A percentile compares a stretch with the other conserved stretches of the same genome.
Conservation (phyloP, 1,140 invertebrate genomes). For the Euura lappo region DNA sequence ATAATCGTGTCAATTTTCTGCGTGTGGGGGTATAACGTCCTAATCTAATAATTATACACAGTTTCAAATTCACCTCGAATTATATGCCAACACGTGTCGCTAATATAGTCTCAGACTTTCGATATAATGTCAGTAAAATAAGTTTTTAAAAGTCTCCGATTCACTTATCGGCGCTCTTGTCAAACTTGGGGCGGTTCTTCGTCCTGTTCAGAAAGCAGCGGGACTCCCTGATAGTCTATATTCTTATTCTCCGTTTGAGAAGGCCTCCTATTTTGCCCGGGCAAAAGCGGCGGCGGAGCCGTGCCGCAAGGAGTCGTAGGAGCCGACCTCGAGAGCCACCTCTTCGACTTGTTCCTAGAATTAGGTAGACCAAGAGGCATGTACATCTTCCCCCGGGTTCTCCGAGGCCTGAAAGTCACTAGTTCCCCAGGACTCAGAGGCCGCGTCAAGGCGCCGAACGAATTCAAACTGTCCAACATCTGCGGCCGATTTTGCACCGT, state of each 20-base stretch:
- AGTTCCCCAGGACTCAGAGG: slow-evolving; percentile 18
- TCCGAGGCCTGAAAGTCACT: slow-evolving; percentile 34
- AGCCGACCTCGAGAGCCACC: slow-evolving; percentile 74
- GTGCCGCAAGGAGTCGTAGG: slow-evolving; percentile 75
- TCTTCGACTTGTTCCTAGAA: slow-evolving; percentile 55
- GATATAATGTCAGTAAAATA: too few relatives aligned
- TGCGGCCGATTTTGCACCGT: slow-evolving; percentile 41
- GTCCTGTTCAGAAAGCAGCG: slow-evolving; percentile 56
- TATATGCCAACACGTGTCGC: too few relatives aligned
- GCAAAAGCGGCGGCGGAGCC: slow-evolving; percentile 47
- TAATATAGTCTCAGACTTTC: too few relatives aligned
- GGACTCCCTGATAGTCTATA: slow-evolving; percentile 47
- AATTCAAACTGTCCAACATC: slow-evolving; percentile 41
- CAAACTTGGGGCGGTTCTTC: slow-evolving; percentile 46
- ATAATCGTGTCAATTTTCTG: too few relatives aligned
- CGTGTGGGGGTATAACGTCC: too few relatives aligned
- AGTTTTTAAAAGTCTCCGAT: too few relatives aligned
- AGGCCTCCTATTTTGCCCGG: slow-evolving; percentile 50
- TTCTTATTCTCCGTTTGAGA: slow-evolving; percentile 45
- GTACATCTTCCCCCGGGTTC: slow-evolving; percentile 51
- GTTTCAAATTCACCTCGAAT: too few relatives aligned
- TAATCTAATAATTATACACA: too few relatives aligned
- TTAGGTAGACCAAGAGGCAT: slow-evolving; percentile 51
- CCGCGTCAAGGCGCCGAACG: slow-evolving; percentile 16
- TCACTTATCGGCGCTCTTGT: slow-evolving; percentile 21